These are phyloP conservation scores for Drosophila sp. DNA, from an alignment of 1,140 invertebrate genomes.

Conservation along the genomic window DNA sequence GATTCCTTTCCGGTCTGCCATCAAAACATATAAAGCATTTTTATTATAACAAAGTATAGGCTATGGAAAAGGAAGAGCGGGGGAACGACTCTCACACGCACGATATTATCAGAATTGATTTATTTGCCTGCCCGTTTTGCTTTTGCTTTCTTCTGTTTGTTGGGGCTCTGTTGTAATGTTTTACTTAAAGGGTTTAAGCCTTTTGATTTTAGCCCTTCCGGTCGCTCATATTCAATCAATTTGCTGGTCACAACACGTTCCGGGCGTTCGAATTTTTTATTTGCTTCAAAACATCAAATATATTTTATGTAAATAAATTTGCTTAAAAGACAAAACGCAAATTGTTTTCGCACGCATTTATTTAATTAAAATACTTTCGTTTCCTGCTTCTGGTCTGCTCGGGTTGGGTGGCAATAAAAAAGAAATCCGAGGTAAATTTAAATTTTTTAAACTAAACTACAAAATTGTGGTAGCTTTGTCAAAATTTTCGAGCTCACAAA, in stretches of 20 bases:
- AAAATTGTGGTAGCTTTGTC: neutral
- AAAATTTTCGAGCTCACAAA: too few species aligned
- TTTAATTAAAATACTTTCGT: slow-evolving; percentile 71
- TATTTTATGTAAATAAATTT: slow-evolving; percentile 49
- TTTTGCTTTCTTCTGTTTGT: neutral
- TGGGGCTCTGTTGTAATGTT: slow-evolving; percentile 20
- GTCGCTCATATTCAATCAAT: slow-evolving; percentile 40
- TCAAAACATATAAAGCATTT: slow-evolving; percentile 77
- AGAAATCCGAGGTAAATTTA: neutral
- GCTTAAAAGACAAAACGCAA: slow-evolving; percentile 41
- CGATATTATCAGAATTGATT: slow-evolving; percentile 78
- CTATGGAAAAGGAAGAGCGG: neutral
- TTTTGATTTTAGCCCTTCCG: slow-evolving; percentile 43
- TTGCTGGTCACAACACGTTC: slow-evolving; percentile 67
- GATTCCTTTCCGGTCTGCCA: slow-evolving; percentile 29
- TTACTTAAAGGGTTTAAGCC: slow-evolving; percentile 49
- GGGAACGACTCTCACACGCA: slow-evolving; percentile 38
- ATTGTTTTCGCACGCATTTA: slow-evolving; percentile 72
- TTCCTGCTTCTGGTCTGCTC: neutral
- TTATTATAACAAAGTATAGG: slow-evolving; percentile 59
- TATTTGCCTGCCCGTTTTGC: slow-evolving; percentile 56
- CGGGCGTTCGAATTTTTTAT: slow-evolving; percentile 61
- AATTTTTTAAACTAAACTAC: neutral
- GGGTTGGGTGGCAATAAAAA: neutral
- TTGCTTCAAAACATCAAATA: slow-evolving; percentile 31